Percentiles rank a stretch among this genome's conserved stretches.
Conservation (phyloP, 2,888 invertebrate species). For the Drosophila incognita region DNA sequence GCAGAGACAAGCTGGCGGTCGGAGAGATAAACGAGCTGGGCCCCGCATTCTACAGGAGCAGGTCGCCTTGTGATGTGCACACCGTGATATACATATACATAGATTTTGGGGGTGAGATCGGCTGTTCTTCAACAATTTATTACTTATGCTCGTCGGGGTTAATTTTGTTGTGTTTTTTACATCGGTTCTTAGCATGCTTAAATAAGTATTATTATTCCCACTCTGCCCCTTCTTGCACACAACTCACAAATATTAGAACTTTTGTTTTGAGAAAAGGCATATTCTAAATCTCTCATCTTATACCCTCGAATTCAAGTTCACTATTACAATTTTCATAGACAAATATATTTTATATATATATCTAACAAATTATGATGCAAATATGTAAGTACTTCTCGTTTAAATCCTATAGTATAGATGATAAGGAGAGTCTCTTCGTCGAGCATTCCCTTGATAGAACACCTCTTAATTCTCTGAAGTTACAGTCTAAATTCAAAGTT, state of each 20-base stretch:
- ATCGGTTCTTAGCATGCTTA: constrained; percentile 14
- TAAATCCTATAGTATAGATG: not conserved
- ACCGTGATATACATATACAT: constrained; percentile 21
- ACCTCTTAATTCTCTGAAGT: not conserved
- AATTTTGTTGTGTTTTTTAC: constrained; percentile 23
- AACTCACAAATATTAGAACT: not conserved
- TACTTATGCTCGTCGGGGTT: constrained; percentile 43
- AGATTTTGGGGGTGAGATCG: constrained; percentile 76
- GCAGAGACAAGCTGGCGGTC: constrained; percentile 63
- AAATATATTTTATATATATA: not conserved
- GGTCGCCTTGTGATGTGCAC: constrained; percentile 38
- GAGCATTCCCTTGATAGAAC: not conserved
- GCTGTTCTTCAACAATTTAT: constrained; percentile 71
- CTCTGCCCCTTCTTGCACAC: not conserved
- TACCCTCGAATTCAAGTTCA: not conserved
- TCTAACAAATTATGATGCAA: not conserved
- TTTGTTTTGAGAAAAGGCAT: not conserved
- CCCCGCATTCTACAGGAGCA: constrained; percentile 71
- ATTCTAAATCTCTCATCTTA: not conserved
- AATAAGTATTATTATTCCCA: not conserved
- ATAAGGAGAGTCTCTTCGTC: not conserved
- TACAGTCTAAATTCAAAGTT: constrained; percentile 37
- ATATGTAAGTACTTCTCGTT: not conserved
- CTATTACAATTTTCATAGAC: not conserved
- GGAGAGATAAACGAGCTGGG: constrained; percentile 69